These are phyloP conservation scores for Cepaea nemoralis DNA, from an alignment of 1,140 invertebrate species.

Conservation along the genomic window DNA sequence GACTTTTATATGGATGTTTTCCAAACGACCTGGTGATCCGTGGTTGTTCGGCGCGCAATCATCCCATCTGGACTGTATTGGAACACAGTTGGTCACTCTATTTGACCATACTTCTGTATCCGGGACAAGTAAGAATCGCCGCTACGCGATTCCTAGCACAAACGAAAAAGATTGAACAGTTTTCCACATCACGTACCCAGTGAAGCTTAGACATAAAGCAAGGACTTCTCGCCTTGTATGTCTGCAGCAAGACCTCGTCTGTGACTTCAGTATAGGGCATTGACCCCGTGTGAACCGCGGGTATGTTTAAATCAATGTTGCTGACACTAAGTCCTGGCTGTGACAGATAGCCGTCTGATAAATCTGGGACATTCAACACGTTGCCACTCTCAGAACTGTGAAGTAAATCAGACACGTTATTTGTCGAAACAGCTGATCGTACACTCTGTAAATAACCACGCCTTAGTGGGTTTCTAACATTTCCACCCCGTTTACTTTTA, in stretches of 20 bases:
- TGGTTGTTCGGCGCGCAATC: not conserved
- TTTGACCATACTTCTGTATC: constrained; percentile 28
- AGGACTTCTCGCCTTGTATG: constrained; percentile 20
- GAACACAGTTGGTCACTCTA: constrained; percentile 39
- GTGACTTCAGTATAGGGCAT: constrained; percentile 14
- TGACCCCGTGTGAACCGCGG: not conserved
- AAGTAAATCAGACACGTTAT: not conserved
- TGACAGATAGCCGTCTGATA: not conserved
- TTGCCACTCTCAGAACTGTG: not conserved
- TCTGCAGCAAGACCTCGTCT: constrained; percentile 17
- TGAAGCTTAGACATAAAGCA: constrained; percentile 17
- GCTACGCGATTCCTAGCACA: constrained; percentile 26
- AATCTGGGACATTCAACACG: not conserved
- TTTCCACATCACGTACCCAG: constrained; percentile 29
- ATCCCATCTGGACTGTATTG: constrained; percentile 31
- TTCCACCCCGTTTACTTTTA: not conserved
- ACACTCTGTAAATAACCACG: not conserved
- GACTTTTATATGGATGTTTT: not conserved
- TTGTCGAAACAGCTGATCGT: not conserved
- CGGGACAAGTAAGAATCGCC: constrained; percentile 30
- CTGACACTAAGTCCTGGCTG: not conserved
- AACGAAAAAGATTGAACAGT: constrained; percentile 32
- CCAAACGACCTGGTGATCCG: not conserved
- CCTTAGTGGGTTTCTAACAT: not conserved
- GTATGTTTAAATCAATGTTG: not conserved